Base-by-base conservation (phyloP, 2,113 vertebrate species). In the Gallinago paraguaiae region DNA sequence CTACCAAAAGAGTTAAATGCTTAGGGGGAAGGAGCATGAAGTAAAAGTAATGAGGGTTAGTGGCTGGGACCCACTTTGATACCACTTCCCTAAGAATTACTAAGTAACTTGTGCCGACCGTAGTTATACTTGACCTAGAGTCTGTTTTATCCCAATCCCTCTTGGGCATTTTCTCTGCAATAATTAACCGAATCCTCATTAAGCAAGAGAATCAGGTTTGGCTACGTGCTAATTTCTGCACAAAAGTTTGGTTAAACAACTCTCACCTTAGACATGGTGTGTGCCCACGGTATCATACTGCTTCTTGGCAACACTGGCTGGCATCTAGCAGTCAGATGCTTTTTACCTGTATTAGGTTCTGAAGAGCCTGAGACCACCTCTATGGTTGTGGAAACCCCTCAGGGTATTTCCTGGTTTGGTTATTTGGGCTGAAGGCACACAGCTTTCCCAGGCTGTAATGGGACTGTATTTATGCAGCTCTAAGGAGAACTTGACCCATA, bases 201-300 rank as follows among this genome's bases (percentile, higher is more conserved):
- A 86, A 59, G 27, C 35, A 3, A 3, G 59, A 88, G 45, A 86
- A 51, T 60, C 39, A 30, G 39, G 8, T 57, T 76, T 72, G 46
- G 19, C 61, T 46, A 6, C 0, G 1, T 5, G 2, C 48, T 53
- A 13, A 69, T 74, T 79, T 74, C 86, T 74, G 13, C 19, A 11
- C 17, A 43, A 17, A 51, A 45, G 50, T 16, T 85, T 37, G 61
- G 41, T 71, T 35, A 35, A 15, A 31, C 28, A 35, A 1, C 23
- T 31, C 33, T 64, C 57, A 33, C 45, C 22, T 65, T 17, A n/a
- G 25, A 37, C 50, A 17, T 11, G 22, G 7, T 0, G 5, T 28
- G 45, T 7, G 10, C 63, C n/a, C 53, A 12, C 0, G 3, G 17
- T 31, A 27, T 39, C 1, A 0, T 64, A 33, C 27, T 33, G 24